Evolutionary conservation across 1,140 invertebrate genomes (phyloP).

Genomic region (Tetramorium parvispinum): DNA sequence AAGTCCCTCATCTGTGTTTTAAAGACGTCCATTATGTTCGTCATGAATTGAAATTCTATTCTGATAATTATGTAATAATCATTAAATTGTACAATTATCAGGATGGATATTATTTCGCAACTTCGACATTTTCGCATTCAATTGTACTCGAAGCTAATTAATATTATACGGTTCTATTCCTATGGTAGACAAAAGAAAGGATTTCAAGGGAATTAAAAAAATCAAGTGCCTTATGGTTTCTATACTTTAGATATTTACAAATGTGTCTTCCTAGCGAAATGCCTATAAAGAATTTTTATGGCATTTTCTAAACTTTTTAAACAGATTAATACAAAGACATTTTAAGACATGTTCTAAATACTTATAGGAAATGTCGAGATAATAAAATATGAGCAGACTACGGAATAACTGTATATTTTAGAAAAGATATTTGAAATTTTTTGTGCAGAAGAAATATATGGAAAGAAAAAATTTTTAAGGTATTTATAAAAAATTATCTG

Average conservation of each 20-base stretch:
- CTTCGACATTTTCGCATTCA: background rate
- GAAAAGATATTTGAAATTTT: too few relatives aligned
- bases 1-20: background rate
- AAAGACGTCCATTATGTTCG: background rate
- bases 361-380: background rate
- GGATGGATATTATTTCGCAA: background rate
- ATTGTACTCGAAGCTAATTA: background rate
- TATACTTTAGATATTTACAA: too few relatives aligned
- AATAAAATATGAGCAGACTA: background rate
- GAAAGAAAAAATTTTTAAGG: background rate
- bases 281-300: background rate
- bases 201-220: background rate
- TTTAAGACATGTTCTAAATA: background rate
- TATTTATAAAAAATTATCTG: background rate
- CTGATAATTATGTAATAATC: background rate
- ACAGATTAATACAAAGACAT: background rate
- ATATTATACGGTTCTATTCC: background rate
- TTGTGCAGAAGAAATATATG: background rate
- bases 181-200: background rate
- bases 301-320: background rate
- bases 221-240: background rate
- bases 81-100: too few relatives aligned
- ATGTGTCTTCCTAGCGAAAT: background rate
- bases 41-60: background rate
- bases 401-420: background rate